Evolutionary conservation across 2,797 vertebrate species (phyloP), one percentile per base, ranked within the genome.

Genomic region (Sebastes hubbsi): DNA sequence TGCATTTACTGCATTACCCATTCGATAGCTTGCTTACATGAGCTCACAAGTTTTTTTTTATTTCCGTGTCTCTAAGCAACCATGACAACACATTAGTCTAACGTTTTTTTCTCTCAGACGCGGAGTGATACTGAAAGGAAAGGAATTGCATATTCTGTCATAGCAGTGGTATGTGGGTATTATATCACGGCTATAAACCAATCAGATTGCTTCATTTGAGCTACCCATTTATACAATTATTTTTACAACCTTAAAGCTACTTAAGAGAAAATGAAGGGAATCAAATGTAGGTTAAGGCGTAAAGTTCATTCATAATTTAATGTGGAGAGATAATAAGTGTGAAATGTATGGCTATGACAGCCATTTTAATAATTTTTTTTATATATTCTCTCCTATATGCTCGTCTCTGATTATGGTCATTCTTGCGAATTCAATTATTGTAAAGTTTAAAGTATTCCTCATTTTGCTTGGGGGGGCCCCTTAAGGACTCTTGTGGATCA

Each of bases 401-500:
- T 70, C 42, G 2, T 30, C 22, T 16, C 58, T 32, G 25, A 32
- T 78, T 60, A 61, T 34, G 24, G n/a, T 42, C 60, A 49, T 10
- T 75, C 59, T 54, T 20, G 14, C 2, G 2, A 58, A 55, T 69
- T 24, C 20, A 74, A 25, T 56, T 54, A 55, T 64, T 46, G 22
- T 20, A 61, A 61, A 80, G 42, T 75, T 67, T 18, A 49, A 25
- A 70, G 14, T 52, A 20, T 27, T 60, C 29, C 29, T 70, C 24
- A 59, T 64, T 68, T 88, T 74, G 70, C 71, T 72, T 16, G 0
- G 11, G 13, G 55, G 30, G 5, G 29, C 6, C 36, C 78, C 34
- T 80, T 16, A 9, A 72, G 66, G 42, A 59, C 25, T 72, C 56
- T 55, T 52, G 71, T 59, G 56, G 84, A 68, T 77, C 22, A 13